A percentile compares a stretch with the other conserved stretches of the same genome.
These are phyloP conservation scores for Trichogramma evanescens DNA, from an alignment of 2,888 invertebrate genomes.

Conservation along the genomic window DNA sequence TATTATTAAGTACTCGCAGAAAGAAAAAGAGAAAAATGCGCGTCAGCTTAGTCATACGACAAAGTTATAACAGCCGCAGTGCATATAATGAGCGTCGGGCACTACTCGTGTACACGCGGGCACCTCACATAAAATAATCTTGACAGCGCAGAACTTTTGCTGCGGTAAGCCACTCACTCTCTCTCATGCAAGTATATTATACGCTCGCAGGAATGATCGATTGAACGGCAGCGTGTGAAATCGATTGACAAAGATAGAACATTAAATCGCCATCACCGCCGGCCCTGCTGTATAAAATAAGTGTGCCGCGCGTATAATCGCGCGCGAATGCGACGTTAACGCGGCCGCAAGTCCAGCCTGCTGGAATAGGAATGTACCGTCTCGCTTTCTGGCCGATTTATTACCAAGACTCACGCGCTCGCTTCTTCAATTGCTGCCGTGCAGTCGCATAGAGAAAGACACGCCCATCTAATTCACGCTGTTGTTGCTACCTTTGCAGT, in stretches of 20 bases:
- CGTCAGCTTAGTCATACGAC: too few species aligned
- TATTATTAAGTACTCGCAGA: too few species aligned
- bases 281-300: constrained; percentile 30
- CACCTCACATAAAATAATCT: not conserved
- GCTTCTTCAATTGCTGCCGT: not conserved
- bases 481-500: too few species aligned
- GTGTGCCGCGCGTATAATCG: constrained; percentile 25
- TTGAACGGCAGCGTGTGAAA: constrained; percentile 21
- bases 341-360: not conserved
- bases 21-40: too few species aligned
- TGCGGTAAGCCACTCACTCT: not conserved
- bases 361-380: too few species aligned
- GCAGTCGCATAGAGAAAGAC: too few species aligned
- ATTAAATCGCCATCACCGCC: constrained; percentile 34
- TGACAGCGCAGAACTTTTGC: too few species aligned
- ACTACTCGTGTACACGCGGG: not conserved
- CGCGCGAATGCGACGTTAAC: constrained; percentile 16
- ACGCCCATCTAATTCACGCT: too few species aligned
- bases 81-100: too few species aligned
- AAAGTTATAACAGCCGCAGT: too few species aligned
- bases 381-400: constrained; percentile 26
- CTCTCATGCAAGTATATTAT: not conserved
- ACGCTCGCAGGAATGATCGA: not conserved
- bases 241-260: constrained; percentile 25
- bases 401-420: constrained; percentile 33